phyloP scores from a whole-genome alignment of 2,888 invertebrate genomes.

The Autographa pulchrina region DNA sequence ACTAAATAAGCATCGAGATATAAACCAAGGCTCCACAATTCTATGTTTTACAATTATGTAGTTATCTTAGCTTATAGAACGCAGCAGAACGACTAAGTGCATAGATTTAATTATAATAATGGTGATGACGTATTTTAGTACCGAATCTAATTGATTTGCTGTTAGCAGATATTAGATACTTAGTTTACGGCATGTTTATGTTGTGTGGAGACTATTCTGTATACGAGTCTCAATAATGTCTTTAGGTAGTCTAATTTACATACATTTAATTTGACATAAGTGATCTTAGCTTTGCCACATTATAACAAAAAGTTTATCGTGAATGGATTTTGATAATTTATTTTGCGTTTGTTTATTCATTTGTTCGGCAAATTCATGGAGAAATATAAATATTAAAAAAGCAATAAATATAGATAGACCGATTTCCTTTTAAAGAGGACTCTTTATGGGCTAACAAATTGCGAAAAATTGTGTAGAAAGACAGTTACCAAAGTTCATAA shows the following conservation, averaged over 20 bases:
- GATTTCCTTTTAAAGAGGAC: too few relatives aligned
- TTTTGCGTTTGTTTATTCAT: too few relatives aligned
- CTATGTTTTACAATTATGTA: slow-evolving; percentile 31
- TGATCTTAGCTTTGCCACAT: too few relatives aligned
- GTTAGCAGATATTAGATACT: slow-evolving; percentile 38
- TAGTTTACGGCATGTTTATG: slow-evolving; percentile 33
- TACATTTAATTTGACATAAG: background rate
- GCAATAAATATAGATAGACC: too few relatives aligned
- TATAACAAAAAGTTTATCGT: too few relatives aligned
- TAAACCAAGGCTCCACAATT: slow-evolving; percentile 32
- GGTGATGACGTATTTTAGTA: slow-evolving; percentile 45
- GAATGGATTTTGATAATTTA: too few relatives aligned
- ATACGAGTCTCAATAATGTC: background rate
- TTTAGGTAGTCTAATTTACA: background rate
- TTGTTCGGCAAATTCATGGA: too few relatives aligned
- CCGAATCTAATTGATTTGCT: slow-evolving; percentile 52
- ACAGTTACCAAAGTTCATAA: too few relatives aligned
- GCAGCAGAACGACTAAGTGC: slow-evolving; percentile 39
- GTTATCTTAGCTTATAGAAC: slow-evolving; percentile 42
- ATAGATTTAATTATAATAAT: slow-evolving; percentile 54
- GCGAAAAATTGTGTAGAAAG: too few relatives aligned
- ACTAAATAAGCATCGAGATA: slow-evolving; percentile 5
- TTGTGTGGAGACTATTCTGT: background rate
- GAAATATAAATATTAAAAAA: too few relatives aligned
- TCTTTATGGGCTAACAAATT: too few relatives aligned